phyloP scores from a whole-genome alignment of 2,888 invertebrate species.

The Serripes groenlandicus region DNA sequence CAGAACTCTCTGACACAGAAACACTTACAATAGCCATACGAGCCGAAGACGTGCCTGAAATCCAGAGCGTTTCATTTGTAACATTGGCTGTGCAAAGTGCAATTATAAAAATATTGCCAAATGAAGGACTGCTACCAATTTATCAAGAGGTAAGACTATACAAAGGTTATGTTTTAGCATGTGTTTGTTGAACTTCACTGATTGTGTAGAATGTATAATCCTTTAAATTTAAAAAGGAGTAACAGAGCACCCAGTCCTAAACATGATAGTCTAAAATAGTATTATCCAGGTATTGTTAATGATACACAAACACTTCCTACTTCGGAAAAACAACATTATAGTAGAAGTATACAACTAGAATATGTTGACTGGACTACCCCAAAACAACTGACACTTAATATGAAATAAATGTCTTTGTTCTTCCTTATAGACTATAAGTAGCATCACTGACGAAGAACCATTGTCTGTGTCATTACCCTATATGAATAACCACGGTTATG shows the following conservation, averaged over 20 bases:
- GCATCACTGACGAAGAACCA: conserved; percentile 10
- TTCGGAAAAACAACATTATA: neutral
- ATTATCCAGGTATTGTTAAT: neutral
- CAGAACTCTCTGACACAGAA: conserved; percentile 15
- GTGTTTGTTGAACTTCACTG: no score
- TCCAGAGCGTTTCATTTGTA: conserved; percentile 20
- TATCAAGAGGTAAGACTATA: conserved; percentile 23
- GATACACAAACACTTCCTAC: neutral
- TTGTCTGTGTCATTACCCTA: conserved; percentile 6
- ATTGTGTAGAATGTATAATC: no score
- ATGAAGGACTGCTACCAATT: conserved; percentile 17
- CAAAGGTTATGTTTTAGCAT: no score
- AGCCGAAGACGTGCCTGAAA: conserved; percentile 7
- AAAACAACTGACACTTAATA: neutral
- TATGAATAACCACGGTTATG: neutral
- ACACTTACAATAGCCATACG: conserved; percentile 11
- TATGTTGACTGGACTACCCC: no score
- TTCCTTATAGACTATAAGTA: conserved; percentile 11
- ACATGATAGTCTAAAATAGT: no score
- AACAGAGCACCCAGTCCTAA: no score
- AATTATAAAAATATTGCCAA: conserved; percentile 16
- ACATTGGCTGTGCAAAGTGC: conserved; percentile 5
- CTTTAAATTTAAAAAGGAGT: no score
- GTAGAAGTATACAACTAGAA: no score
- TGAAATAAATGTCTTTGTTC: neutral